phyloP scores from a whole-genome alignment of 1,140 invertebrate genomes.

The Orchestia grillus region DNA sequence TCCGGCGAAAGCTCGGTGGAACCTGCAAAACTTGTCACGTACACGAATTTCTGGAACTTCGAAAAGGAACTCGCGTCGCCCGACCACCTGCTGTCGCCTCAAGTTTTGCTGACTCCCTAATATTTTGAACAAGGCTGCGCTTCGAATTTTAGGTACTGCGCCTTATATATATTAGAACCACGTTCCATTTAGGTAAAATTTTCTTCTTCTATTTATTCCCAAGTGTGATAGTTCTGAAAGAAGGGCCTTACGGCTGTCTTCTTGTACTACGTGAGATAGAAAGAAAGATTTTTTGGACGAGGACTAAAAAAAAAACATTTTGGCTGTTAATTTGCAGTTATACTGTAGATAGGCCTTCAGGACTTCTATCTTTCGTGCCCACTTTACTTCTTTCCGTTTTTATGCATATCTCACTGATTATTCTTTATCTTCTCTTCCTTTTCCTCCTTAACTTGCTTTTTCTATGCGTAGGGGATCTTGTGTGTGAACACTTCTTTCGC shows the following conservation, averaged over 20 bases:
- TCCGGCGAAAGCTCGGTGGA: neutral
- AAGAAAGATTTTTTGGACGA: neutral
- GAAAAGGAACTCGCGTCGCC: neutral
- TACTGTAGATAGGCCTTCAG: too few relatives aligned
- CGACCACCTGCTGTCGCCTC: neutral
- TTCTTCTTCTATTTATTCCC: neutral
- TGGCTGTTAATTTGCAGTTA: too few relatives aligned
- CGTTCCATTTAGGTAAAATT: neutral
- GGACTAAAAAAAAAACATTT: too few relatives aligned
- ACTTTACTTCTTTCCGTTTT: too few relatives aligned
- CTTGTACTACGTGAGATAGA: neutral
- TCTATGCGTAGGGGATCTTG: too few relatives aligned
- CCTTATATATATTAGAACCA: neutral
- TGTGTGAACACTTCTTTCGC: too few relatives aligned
- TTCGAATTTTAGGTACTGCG: neutral
- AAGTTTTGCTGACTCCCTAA: neutral
- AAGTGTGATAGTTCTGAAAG: neutral
- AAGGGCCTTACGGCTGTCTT: neutral
- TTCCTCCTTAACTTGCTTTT: too few relatives aligned
- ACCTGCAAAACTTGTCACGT: slow-evolving; percentile 13
- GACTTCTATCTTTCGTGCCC: too few relatives aligned
- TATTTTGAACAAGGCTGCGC: slow-evolving; percentile 2
- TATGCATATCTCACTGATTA: too few relatives aligned
- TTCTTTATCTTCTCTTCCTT: too few relatives aligned
- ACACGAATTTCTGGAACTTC: neutral